Evolutionary conservation across 2,888 invertebrate genomes (phyloP), one percentile per base, ranked within the genome.

Genomic region (Homarus gammarus): DNA sequence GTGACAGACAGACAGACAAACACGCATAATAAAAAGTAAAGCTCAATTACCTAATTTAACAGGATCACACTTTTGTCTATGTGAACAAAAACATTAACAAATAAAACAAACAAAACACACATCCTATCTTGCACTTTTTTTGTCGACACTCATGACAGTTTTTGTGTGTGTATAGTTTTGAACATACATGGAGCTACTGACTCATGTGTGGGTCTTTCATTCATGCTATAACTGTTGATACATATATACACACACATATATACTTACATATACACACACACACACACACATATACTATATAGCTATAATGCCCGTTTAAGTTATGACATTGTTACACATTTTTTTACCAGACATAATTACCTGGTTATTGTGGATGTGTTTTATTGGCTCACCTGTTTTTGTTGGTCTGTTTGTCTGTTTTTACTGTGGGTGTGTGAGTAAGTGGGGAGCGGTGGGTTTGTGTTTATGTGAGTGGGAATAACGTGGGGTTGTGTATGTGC

Each of bases 381-480:
- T n/a, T n/a, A n/a, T n/a, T n/a, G n/a, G n/a, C n/a, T n/a, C n/a
- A n/a, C n/a, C n/a, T n/a, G n/a, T 15, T 10, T 64, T 56, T 27
- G n/a, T 61, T 10, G 33, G 38, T 44, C 8, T 81, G 36, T 81
- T 51, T 22, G 31, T 8, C 33, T 12, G 31, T 73, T 31, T 36
- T 36, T 36, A 22, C n/a, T 31, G 33, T 51, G 51, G 51, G 79
- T 81, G 79, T 75, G 40, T 75, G 40, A 75, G 40, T 75, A 75
- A 38, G 75, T 79, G 79, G 33, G n/a, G n/a, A n/a, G n/a, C n/a
- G n/a, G 56, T 79, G 79, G n/a, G n/a, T n/a, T n/a, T n/a, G 56
- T 79, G 79, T 79, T 33, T 51, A 51, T 79, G 79, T 61, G 61
- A 33, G n/a, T n/a, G n/a, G n/a, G n/a, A n/a, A n/a, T n/a, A n/a